These are phyloP conservation scores for Apodemus agrarius DNA, from an alignment of 2,797 vertebrate genomes.

Conservation along the genomic window DNA sequence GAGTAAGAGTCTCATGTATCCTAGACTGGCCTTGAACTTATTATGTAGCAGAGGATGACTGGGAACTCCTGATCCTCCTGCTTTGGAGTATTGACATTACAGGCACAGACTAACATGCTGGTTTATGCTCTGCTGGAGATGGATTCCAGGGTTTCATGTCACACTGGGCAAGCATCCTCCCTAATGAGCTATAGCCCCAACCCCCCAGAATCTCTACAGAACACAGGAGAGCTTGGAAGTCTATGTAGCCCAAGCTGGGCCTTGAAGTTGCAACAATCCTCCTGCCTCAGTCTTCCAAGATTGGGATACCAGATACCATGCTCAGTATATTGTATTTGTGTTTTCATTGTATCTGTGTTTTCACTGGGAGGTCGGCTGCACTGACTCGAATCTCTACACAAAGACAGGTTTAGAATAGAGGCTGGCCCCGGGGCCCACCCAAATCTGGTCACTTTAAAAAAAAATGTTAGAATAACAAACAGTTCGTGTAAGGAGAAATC, in stretches of 20 bases:
- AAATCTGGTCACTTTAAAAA: not conserved
- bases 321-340: not conserved
- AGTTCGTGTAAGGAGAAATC: not conserved
- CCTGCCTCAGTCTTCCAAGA: not conserved
- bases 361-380: not conserved
- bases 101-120: not conserved
- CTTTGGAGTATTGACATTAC: too few relatives aligned
- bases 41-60: not conserved
- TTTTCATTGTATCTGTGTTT: not conserved
- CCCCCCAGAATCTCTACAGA: not conserved
- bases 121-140: not conserved
- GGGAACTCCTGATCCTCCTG: not conserved
- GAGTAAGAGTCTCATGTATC: not conserved
- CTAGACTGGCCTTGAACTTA: not conserved
- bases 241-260: not conserved
- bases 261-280: not conserved
- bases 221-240: not conserved
- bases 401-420: not conserved
- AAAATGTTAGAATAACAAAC: not conserved
- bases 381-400: not conserved
- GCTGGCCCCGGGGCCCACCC: not conserved
- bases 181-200: too few relatives aligned
- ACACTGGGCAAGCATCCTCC: not conserved
- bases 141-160: too few relatives aligned
- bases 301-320: not conserved